phyloP scores from a whole-genome alignment of 2,888 invertebrate genomes.

The Polymixis lichenea region DNA sequence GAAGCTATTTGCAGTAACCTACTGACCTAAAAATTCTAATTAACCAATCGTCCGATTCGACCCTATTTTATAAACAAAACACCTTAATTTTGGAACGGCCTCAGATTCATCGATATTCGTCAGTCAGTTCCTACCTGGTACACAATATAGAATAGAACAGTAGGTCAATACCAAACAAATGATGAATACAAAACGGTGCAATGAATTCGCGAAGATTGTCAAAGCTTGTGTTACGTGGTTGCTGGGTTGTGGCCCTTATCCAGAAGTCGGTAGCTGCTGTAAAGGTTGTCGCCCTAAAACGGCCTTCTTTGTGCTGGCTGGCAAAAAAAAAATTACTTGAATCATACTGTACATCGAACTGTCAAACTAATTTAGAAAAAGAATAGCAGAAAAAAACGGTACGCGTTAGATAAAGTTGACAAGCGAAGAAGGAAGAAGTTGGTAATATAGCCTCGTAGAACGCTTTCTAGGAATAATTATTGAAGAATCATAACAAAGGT shows the following conservation, averaged over 20 bases:
- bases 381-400: too few species aligned
- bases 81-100: not conserved
- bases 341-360: too few species aligned
- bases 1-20: not conserved
- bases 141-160: not conserved
- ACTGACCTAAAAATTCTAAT: slow-evolving; percentile 2
- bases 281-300: too few species aligned
- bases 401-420: too few species aligned
- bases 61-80: not conserved
- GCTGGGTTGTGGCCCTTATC: not conserved
- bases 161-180: not conserved
- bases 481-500: too few species aligned
- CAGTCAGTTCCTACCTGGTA: not conserved
- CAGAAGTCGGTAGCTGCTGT: not conserved
- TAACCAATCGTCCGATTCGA: not conserved
- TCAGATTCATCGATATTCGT: not conserved
- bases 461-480: too few species aligned
- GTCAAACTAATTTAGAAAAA: too few species aligned
- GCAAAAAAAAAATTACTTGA: too few species aligned
- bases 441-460: too few species aligned
- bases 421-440: too few species aligned
- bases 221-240: not conserved
- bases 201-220: not conserved
- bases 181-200: not conserved
- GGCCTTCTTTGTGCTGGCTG: too few species aligned